These are phyloP conservation scores for Cataglyphis rosenhaueri DNA, from an alignment of 2,888 invertebrate genomes.

Conservation along the genomic window DNA sequence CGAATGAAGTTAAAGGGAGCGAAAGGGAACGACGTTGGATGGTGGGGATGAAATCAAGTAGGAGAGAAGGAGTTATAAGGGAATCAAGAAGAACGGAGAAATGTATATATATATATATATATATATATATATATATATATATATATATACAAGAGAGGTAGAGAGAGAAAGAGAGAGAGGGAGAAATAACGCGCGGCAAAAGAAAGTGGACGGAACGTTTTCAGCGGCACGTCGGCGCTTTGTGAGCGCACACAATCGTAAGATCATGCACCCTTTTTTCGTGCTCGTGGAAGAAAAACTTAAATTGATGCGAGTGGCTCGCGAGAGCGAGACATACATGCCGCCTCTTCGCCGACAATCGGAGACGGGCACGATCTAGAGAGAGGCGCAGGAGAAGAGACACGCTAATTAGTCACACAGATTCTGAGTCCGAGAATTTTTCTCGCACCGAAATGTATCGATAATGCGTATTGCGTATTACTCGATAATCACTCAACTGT, in stretches of 20 bases:
- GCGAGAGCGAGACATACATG: slow-evolving; percentile 76
- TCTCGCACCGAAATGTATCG: slow-evolving; percentile 47
- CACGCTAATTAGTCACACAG: slow-evolving; percentile 64
- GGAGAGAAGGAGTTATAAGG: slow-evolving; percentile 52
- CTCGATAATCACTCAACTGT: not conserved
- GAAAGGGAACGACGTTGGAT: slow-evolving; percentile 38
- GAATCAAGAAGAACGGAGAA: slow-evolving; percentile 48
- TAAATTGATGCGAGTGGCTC: slow-evolving; percentile 81
- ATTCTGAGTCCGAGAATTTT: slow-evolving; percentile 43
- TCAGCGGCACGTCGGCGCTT: slow-evolving; percentile 82
- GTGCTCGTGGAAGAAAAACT: slow-evolving; percentile 75
- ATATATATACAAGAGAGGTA: slow-evolving; percentile 37
- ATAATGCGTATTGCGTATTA: slow-evolving; percentile 45
- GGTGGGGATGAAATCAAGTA: slow-evolving; percentile 53
- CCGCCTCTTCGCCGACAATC: slow-evolving; percentile 62
- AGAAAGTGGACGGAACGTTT: slow-evolving; percentile 76
- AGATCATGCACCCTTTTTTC: slow-evolving; percentile 82
- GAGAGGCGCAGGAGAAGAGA: slow-evolving; percentile 59
- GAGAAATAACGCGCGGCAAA: slow-evolving; percentile 54
- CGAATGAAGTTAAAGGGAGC: slow-evolving; percentile 51
- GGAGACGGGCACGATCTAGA: slow-evolving; percentile 64
- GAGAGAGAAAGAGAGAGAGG: slow-evolving; percentile 40
- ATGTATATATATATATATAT: not conserved
- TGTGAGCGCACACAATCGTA: slow-evolving; percentile 83
- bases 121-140: slow-evolving; percentile 8